These are phyloP conservation scores for Tachysurus vachellii DNA, from an alignment of 2,113 vertebrate genomes.

Conservation along the genomic window DNA sequence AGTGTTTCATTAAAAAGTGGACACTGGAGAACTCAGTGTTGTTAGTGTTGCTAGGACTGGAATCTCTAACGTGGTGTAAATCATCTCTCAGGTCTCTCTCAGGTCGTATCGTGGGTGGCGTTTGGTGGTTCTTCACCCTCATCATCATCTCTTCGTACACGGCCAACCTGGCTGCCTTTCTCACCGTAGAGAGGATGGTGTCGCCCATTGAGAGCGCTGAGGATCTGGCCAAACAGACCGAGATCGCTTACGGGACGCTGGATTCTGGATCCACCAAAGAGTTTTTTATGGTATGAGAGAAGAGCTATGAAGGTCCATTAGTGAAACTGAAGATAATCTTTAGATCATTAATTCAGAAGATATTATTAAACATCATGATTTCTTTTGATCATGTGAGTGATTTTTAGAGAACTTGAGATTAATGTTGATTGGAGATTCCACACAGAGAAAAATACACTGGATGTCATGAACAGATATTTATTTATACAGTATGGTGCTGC, in stretches of 20 bases:
- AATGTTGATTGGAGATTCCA: not conserved
- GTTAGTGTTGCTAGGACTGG: not conserved
- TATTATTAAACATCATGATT: not conserved
- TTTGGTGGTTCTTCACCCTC: constrained; percentile 99
- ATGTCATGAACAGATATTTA: too few species aligned
- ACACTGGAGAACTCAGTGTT: not conserved
- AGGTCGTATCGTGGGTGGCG: constrained; percentile 97
- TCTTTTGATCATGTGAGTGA: not conserved
- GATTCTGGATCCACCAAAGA: constrained; percentile 99
- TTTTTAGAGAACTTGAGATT: not conserved
- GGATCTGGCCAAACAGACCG: constrained; percentile 95
- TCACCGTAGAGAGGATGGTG: constrained; percentile 99
- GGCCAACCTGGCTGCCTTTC: constrained; percentile 99
- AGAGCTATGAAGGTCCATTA: constrained; percentile 53
- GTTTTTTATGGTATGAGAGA: constrained; percentile 93
- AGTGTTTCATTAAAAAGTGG: not conserved
- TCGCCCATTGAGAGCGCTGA: constrained; percentile 99
- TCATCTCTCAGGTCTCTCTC: constrained; percentile 90
- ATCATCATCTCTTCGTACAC: constrained; percentile 99
- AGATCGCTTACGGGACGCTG: constrained; percentile 97
- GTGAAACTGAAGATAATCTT: not conserved
- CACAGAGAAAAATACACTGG: not conserved
- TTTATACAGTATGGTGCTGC: too few species aligned
- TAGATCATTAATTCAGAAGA: not conserved
- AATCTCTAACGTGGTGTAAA: not conserved